These are phyloP conservation scores for Timema podura DNA, from an alignment of 2,888 invertebrate species.

Conservation along the genomic window DNA sequence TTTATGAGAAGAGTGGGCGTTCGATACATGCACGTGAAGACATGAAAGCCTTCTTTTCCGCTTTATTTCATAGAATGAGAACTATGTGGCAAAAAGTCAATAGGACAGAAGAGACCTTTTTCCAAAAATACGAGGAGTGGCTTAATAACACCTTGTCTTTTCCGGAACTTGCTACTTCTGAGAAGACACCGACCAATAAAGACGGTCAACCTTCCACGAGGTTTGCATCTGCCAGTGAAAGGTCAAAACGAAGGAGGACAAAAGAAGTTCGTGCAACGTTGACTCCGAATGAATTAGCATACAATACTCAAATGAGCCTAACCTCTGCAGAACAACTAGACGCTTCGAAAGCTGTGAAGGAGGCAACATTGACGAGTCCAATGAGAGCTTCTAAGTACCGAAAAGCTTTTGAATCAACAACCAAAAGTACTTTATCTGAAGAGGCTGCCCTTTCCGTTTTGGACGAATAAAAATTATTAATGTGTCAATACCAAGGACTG, in stretches of 20 bases:
- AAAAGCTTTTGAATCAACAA: neutral
- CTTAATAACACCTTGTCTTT: too few relatives aligned
- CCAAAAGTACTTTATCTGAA: neutral
- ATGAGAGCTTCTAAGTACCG: neutral
- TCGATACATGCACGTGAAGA: neutral
- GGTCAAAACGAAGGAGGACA: neutral
- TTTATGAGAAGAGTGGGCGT: too few relatives aligned
- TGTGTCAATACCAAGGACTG: neutral
- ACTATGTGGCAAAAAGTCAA: too few relatives aligned
- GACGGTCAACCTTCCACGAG: neutral
- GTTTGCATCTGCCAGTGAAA: neutral
- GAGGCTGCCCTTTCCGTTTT: neutral
- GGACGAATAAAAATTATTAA: neutral
- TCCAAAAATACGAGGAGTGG: neutral
- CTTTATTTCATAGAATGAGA: neutral
- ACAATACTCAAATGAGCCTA: neutral
- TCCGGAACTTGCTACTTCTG: neutral
- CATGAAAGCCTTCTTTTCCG: neutral
- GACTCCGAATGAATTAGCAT: neutral
- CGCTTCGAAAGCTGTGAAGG: neutral
- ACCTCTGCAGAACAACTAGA: neutral
- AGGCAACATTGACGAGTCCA: neutral
- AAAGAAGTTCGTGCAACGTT: too few relatives aligned
- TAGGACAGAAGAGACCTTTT: neutral
- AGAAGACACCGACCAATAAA: neutral